Conservation (phyloP, 2,888 invertebrate genomes). For the Drosophila greeni region DNA sequence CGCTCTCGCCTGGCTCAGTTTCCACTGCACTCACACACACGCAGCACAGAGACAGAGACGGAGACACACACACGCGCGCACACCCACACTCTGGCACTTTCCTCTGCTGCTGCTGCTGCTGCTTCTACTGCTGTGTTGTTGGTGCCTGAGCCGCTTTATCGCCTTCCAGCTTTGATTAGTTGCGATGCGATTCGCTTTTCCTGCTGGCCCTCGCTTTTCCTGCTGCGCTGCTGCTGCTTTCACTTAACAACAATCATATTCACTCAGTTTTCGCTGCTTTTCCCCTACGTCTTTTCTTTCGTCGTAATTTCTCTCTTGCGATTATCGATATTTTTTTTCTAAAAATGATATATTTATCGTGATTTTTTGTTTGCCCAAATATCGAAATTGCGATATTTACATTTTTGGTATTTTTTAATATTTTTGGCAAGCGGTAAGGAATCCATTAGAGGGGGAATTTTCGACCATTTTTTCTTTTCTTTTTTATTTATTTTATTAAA, state of each 20-base stretch:
- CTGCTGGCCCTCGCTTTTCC: constrained; percentile 13
- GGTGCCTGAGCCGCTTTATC: constrained; percentile 58
- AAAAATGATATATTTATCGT: too few species aligned
- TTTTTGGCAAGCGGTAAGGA: too few species aligned
- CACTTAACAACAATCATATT: constrained; percentile 54
- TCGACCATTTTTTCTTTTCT: too few species aligned
- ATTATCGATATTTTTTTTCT: too few species aligned
- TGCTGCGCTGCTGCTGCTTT: constrained; percentile 38
- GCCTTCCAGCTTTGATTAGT: constrained; percentile 46
- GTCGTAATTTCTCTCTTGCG: constrained; percentile 69
- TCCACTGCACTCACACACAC: constrained; percentile 31
- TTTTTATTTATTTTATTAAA: too few species aligned
- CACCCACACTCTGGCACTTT: constrained; percentile 42
- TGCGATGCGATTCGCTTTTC: constrained; percentile 23
- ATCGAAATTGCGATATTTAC: too few species aligned
- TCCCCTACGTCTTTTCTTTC: constrained; percentile 55
- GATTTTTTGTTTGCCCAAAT: too few species aligned
- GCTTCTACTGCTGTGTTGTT: constrained; percentile 35
- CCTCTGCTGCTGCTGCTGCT: constrained; percentile 32
- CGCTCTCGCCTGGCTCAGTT: constrained; percentile 37
- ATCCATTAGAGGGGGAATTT: too few species aligned
- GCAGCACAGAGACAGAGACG: constrained; percentile 12
- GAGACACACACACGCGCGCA: constrained; percentile 29
- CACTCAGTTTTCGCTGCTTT: constrained; percentile 45
- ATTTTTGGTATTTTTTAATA: too few species aligned